Evolutionary conservation across 2,888 invertebrate genomes (phyloP), one percentile per base, ranked within the genome.

Genomic region (Galeopsomyia nigrocyanea): DNA sequence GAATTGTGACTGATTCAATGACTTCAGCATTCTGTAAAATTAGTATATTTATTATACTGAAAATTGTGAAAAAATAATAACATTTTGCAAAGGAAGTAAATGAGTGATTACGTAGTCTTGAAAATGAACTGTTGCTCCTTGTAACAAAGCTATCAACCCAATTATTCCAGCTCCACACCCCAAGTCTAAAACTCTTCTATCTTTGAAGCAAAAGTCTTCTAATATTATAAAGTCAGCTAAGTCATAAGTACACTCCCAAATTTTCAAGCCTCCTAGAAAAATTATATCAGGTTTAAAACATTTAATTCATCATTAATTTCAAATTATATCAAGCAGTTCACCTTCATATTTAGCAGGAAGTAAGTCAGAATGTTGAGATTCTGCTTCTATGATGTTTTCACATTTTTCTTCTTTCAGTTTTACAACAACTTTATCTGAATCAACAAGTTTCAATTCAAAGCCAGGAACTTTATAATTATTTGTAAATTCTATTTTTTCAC

Each of bases 221-320:
- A 87, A 79, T 31, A 87, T 81, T 50, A 97, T 84, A 84, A 92
- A 95, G 74, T 90, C 86, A 50, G 93, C 87, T 68, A 98, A 86
- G 85, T 98, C 97, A 80, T 91, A 88, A 6, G 96, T 95, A 82
- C 97, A 96, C 88, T 98, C 98, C 98, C 98, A 98, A 73, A 97
- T 91, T 89, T 98, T 98, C 46, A 97, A 88, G 13, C 98, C 98
- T 79, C 98, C 97, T 96, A 81, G 58, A 7, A 76, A 74, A 58
- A 16, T 31, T 39, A 49, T 50, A 51, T 49, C 10, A 14, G 21
- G 51, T 10, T 31, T 58, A 46, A 46, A 17, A 22, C 16, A 69
- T 17, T 39, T n/a, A 63, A 46, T 57, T 22, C 31, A 65, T 62
- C 39, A 9, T 14, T 10, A 26, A 51, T 17, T 6, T 10, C 39